Percentiles rank a stretch among this genome's conserved stretches.
phyloP scores from a whole-genome alignment of 2,888 invertebrate genomes.

The Plebejus melissa region DNA sequence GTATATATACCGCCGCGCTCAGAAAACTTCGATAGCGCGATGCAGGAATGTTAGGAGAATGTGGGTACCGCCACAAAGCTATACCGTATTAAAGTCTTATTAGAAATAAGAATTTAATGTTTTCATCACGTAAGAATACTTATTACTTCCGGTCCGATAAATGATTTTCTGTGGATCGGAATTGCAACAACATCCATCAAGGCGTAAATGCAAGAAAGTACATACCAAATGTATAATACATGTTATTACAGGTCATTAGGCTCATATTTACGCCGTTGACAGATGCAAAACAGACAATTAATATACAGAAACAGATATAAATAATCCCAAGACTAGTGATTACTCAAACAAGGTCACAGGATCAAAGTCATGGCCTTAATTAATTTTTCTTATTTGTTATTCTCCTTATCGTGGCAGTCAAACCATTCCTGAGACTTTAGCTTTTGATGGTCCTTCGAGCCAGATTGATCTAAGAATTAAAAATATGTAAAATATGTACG shows the following conservation, averaged over 20 bases:
- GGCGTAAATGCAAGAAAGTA: not conserved
- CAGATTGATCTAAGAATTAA: not conserved
- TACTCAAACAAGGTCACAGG: slow-evolving; percentile 6
- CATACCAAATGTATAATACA: not conserved
- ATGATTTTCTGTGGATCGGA: not conserved
- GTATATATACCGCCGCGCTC: no score
- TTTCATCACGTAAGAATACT: not conserved
- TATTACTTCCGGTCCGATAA: not conserved
- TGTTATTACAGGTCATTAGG: not conserved
- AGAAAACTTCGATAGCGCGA: no score
- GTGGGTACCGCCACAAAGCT: no score
- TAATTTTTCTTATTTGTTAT: not conserved
- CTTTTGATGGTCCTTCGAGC: not conserved
- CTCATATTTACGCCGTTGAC: not conserved
- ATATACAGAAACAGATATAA: not conserved
- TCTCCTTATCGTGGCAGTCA: not conserved
- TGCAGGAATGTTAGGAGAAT: no score
- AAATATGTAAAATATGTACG: not conserved
- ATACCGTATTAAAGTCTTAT: no score
- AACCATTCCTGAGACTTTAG: not conserved
- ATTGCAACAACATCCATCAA: not conserved
- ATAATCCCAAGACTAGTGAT: not conserved
- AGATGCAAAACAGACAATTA: not conserved
- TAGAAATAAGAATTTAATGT: no score
- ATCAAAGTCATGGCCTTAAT: not conserved